These are phyloP conservation scores for Enteromius treurensis DNA, from an alignment of 2,797 vertebrate genomes.

Conservation along the genomic window DNA sequence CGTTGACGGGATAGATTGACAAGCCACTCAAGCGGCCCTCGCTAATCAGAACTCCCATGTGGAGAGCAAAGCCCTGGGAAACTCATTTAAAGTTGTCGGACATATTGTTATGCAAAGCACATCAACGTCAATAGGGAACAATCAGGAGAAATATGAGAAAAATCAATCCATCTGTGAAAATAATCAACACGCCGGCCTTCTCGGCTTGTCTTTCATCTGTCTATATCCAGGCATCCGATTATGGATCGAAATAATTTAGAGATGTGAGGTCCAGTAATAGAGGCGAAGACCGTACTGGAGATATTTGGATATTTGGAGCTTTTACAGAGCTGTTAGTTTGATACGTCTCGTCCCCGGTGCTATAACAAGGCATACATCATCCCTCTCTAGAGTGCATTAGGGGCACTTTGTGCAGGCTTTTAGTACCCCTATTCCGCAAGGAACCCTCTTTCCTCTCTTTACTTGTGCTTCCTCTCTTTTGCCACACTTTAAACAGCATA, in stretches of 20 bases:
- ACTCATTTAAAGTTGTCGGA: slow-evolving; percentile 38
- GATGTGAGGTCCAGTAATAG: slow-evolving; percentile 43
- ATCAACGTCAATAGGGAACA: slow-evolving; percentile 42
- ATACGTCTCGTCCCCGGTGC: slow-evolving; percentile 14
- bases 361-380: slow-evolving; percentile 40
- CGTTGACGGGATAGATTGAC: slow-evolving; percentile 49
- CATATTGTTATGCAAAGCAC: slow-evolving; percentile 51
- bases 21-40: slow-evolving; percentile 51
- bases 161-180: slow-evolving; percentile 41
- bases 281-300: slow-evolving; percentile 32
- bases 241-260: slow-evolving; percentile 32
- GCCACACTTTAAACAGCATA: slow-evolving; percentile 23
- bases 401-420: slow-evolving; percentile 56
- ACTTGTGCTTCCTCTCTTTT: slow-evolving; percentile 29
- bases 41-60: slow-evolving; percentile 51
- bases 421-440: slow-evolving; percentile 38
- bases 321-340: slow-evolving; percentile 48
- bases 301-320: slow-evolving; percentile 34
- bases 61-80: slow-evolving; percentile 40
- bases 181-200: not conserved
- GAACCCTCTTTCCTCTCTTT: slow-evolving; percentile 28
- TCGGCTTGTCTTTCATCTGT: slow-evolving; percentile 24
- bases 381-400: slow-evolving; percentile 46
- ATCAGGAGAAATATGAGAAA: slow-evolving; percentile 32
- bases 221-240: slow-evolving; percentile 13